phyloP scores from a whole-genome alignment of 2,888 invertebrate genomes.

The Fragum sueziense region DNA sequence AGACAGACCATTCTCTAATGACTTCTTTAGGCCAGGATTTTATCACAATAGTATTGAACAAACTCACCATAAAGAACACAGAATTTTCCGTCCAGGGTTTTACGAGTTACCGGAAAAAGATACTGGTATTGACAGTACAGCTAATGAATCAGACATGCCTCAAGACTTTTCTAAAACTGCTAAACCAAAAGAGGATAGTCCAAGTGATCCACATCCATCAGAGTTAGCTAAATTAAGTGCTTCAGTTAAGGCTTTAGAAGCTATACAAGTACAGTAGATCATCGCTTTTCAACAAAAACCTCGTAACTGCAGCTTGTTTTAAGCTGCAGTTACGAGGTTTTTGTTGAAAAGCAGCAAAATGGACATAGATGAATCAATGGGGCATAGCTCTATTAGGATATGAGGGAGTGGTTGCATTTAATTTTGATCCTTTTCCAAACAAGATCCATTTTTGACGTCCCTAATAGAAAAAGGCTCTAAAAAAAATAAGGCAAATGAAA shows the following conservation, averaged over 20 bases:
- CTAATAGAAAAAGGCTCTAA: no score
- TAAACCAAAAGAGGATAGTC: not conserved
- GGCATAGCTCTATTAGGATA: no score
- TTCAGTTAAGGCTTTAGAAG: constrained; percentile 27
- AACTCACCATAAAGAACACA: not conserved
- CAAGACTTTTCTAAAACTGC: constrained; percentile 15
- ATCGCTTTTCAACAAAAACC: no score
- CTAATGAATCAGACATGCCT: not conserved
- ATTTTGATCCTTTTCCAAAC: no score
- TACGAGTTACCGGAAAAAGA: not conserved
- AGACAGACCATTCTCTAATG: not conserved
- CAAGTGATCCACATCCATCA: constrained; percentile 20
- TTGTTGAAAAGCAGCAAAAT: no score
- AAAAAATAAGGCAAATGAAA: no score
- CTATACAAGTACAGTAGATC: constrained; percentile 33
- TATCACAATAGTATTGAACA: not conserved
- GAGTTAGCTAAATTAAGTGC: constrained; percentile 30
- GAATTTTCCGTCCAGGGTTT: not conserved
- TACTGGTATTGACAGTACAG: not conserved
- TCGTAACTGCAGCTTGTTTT: no score
- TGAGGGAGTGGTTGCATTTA: no score
- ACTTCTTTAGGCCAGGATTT: constrained; percentile 9
- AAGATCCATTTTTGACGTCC: no score
- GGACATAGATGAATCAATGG: no score
- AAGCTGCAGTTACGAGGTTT: no score